Percentiles rank a stretch among this genome's conserved stretches.
Conservation (phyloP, 2,113 vertebrate species). For the Machaerirhynchus nigripectus region DNA sequence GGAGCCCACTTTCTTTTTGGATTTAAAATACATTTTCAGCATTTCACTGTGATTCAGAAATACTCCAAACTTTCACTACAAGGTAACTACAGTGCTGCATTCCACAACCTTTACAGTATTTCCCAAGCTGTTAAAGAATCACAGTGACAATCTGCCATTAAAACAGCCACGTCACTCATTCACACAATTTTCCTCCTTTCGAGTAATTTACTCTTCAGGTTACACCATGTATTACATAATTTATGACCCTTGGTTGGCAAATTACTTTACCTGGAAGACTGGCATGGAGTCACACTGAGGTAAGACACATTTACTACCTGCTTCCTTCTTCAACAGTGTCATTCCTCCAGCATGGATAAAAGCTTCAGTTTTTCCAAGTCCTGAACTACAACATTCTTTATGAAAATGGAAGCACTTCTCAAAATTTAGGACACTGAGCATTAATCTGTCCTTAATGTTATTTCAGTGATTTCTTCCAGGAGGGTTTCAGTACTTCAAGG, state of each 20-base stretch:
- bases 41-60: background rate
- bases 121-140: background rate
- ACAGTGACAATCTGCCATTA: background rate
- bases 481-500: background rate
- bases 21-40: background rate
- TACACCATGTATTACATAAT: constrained; percentile 82
- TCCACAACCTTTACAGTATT: background rate
- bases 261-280: constrained; percentile 78
- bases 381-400: background rate
- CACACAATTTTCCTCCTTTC: background rate
- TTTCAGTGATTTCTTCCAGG: background rate
- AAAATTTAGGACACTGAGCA: background rate
- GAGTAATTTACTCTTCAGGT: constrained; percentile 60
- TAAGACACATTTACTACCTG: background rate
- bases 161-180: background rate
- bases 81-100: background rate
- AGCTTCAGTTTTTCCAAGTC: background rate
- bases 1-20: background rate
- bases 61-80: background rate
- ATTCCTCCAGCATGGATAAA: background rate
- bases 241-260: constrained; percentile 79
- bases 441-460: background rate
- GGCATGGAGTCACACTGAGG: constrained; percentile 71
- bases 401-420: background rate
- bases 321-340: background rate